Conservation (phyloP, 2,113 vertebrate species). For the Falcunculus frontatus region DNA sequence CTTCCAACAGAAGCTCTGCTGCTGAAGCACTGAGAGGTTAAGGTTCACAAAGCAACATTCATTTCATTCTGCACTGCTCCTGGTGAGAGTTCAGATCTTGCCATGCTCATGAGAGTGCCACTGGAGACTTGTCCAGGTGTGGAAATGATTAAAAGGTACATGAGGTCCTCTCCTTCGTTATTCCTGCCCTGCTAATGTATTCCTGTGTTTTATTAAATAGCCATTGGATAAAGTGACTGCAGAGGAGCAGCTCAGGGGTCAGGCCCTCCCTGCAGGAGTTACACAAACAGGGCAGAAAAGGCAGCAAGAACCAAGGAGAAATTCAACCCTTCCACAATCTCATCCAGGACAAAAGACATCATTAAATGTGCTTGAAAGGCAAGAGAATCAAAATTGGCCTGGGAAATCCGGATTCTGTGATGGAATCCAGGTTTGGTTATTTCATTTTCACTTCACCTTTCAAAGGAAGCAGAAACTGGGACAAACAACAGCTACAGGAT, state of each 20-base stretch:
- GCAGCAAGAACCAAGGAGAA: neutral
- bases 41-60: neutral
- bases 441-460: neutral
- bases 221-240: neutral
- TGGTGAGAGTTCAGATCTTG: neutral
- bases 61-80: neutral
- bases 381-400: neutral
- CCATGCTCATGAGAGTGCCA: neutral
- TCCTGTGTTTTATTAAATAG: neutral
- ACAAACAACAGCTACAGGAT: neutral
- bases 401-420: neutral
- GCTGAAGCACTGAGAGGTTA: neutral
- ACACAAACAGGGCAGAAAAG: neutral
- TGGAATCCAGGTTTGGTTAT: neutral
- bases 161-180: neutral
- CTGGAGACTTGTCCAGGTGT: neutral
- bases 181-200: neutral
- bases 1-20: constrained; percentile 12
- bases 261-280: neutral
- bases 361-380: constrained; percentile 33
- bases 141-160: neutral
- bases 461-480: neutral
- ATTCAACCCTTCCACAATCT: neutral
- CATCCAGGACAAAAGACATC: neutral
- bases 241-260: neutral